Conservation (phyloP, 2,888 invertebrate genomes). For the Ochropleura plecta region DNA sequence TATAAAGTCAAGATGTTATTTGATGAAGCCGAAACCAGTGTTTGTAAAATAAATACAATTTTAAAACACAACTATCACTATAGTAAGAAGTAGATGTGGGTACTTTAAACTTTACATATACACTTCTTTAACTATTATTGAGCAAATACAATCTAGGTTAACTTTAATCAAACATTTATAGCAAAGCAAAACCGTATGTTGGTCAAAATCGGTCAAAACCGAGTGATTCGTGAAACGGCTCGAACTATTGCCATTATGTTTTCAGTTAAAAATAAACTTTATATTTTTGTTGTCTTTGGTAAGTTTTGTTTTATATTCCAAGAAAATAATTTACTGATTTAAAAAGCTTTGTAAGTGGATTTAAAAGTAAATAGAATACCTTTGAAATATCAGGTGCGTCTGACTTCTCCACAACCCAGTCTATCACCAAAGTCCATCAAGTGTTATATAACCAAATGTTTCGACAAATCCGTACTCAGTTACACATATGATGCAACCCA, state of each 20-base stretch:
- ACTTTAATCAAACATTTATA: too few relatives aligned
- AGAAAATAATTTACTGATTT: neutral
- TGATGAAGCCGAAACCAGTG: slow-evolving; percentile 5
- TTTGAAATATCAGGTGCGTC: neutral
- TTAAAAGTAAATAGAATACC: neutral
- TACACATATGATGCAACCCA: slow-evolving; percentile 1
- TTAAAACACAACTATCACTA: too few relatives aligned
- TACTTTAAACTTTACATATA: too few relatives aligned
- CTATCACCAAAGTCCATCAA: too few relatives aligned
- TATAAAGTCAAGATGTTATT: neutral
- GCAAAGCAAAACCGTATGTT: too few relatives aligned
- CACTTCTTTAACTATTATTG: too few relatives aligned
- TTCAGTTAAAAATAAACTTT: neutral
- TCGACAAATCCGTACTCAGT: slow-evolving; percentile 27
- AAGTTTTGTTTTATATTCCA: neutral
- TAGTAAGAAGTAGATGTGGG: too few relatives aligned
- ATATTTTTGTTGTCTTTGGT: neutral
- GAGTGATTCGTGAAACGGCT: too few relatives aligned
- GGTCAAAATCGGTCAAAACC: too few relatives aligned
- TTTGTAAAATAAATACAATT: too few relatives aligned
- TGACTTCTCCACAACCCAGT: neutral
- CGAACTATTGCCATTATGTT: neutral
- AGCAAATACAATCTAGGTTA: too few relatives aligned
- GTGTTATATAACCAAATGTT: neutral
- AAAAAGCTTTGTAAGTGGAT: neutral